Evolutionary conservation across 2,888 invertebrate species (phyloP).

Genomic region (Nasonovia ribisnigri): DNA sequence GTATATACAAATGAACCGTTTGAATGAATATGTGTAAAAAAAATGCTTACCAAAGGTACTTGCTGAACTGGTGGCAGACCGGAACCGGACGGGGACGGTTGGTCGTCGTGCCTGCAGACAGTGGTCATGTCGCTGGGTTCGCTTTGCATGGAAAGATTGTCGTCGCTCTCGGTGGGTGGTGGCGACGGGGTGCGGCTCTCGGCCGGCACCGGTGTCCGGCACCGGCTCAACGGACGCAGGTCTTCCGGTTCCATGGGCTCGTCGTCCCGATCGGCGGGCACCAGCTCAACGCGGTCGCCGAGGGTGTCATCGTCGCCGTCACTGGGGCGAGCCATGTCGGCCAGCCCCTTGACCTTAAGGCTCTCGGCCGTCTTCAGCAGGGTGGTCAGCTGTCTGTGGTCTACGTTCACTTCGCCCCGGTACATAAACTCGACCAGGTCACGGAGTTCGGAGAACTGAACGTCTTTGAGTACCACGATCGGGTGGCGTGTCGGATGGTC

Average conservation of each 20-base stretch:
- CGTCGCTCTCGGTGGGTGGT: slow-evolving; percentile 67
- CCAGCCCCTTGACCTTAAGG: slow-evolving; percentile 91
- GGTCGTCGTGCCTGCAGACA: slow-evolving; percentile 67
- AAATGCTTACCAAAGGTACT: slow-evolving; percentile 84
- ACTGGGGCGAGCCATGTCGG: slow-evolving; percentile 90
- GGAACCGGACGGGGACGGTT: slow-evolving; percentile 75
- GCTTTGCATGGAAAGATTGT: slow-evolving; percentile 71
- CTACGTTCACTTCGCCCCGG: slow-evolving; percentile 95
- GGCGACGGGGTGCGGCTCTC: slow-evolving; percentile 65
- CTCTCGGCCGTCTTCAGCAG: slow-evolving; percentile 93
- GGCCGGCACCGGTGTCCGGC: slow-evolving; percentile 64
- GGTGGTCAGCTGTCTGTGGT: slow-evolving; percentile 91
- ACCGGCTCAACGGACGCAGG: slow-evolving; percentile 68
- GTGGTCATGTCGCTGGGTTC: slow-evolving; percentile 74
- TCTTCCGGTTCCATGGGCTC: slow-evolving; percentile 64
- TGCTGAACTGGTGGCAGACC: slow-evolving; percentile 89
- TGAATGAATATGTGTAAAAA: background rate
- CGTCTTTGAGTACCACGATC: slow-evolving; percentile 95
- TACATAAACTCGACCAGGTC: slow-evolving; percentile 97
- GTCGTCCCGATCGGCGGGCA: slow-evolving; percentile 63
- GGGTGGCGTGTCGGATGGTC: slow-evolving; percentile 93
- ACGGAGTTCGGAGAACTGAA: slow-evolving; percentile 88
- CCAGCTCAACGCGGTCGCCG: slow-evolving; percentile 69
- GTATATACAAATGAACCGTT: background rate
- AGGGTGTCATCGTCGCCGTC: slow-evolving; percentile 70